Evolutionary conservation across 2,888 invertebrate species (phyloP), one percentile per base, ranked within the genome.

Genomic region (Herminia tarsipennalis): DNA sequence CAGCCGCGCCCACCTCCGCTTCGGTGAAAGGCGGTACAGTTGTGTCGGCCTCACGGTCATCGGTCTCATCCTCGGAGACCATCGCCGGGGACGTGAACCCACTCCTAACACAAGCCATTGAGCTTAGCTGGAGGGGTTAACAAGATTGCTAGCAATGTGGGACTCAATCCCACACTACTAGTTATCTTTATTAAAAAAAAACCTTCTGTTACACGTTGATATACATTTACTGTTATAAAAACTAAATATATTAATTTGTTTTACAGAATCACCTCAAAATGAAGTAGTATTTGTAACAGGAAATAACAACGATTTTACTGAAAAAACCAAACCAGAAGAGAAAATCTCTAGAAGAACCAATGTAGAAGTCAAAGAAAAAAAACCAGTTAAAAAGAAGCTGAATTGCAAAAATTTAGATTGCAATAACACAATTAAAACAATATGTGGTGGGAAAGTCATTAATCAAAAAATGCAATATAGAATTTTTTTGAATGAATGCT

Each of bases 401-500:
- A 63, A 86, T 18, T 90, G 90, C 21, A 46, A 38, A 0, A 46
- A 82, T 12, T 39, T 88, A 3, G 68, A 80, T 5, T 90, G 90
- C 6, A 75, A 81, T 9, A 83, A 74, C 1, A 70, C 67, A 0
- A 14, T 81, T 0, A 43, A 66, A 0, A 71, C 85, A 0, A 42
- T 88, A 0, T 90, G 90, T 25, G 90, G 87, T 0, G 75, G 64
- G 0, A 86, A 81, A 58, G 33, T 71, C 0, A 76, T 84, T 0
- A 66, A 76, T 18, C 70, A 64, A 0, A 56, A 63, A 0, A 69
- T 69, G 66, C 77, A 58, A 39, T 80, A 80, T 28, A 73, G 90
- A 33, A 9, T 87, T 5, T 90, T 90, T 41, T 34, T 82, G 22
- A 90, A 90, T 5, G 81, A 86, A 0, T 90, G 90, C 28, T 89